Conservation (phyloP, 2,888 invertebrate genomes). For the Biston stratarius region DNA sequence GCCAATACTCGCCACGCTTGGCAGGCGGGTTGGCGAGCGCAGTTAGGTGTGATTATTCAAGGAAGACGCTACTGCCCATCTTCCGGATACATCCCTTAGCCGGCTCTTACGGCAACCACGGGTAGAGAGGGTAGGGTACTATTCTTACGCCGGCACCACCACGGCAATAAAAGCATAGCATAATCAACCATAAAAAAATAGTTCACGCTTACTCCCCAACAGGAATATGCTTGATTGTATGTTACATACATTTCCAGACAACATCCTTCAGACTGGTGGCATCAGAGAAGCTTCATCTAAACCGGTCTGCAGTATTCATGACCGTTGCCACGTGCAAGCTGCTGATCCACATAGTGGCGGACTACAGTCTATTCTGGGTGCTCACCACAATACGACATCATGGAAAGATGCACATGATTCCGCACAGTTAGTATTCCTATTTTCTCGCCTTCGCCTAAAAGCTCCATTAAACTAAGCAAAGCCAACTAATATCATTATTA, state of each 20-base stretch:
- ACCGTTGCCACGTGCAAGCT: conserved; percentile 90
- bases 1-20: no score
- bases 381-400: conserved; percentile 79
- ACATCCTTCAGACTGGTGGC: conserved; percentile 87
- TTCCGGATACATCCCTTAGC: no score
- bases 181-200: no score
- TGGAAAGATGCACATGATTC: conserved; percentile 62
- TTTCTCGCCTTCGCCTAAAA: not conserved
- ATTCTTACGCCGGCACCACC: no score
- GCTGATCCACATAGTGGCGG: conserved; percentile 90
- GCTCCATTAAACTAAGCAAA: not conserved
- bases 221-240: not conserved
- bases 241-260: conserved; percentile 65
- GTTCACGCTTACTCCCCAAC: no score
- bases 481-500: no score
- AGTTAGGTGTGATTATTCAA: no score
- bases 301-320: conserved; percentile 86
- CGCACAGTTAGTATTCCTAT: conserved; percentile 59
- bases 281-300: conserved; percentile 86
- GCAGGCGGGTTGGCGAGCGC: no score
- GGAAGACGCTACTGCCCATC: no score
- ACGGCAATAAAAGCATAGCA: no score
- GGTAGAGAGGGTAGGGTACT: no score
- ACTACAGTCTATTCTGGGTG: conserved; percentile 93
- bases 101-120: no score